Percentiles rank a stretch among this genome's conserved stretches.
These are phyloP conservation scores for Acanthopagrus latus DNA, from an alignment of 2,797 vertebrate species.

Conservation along the genomic window DNA sequence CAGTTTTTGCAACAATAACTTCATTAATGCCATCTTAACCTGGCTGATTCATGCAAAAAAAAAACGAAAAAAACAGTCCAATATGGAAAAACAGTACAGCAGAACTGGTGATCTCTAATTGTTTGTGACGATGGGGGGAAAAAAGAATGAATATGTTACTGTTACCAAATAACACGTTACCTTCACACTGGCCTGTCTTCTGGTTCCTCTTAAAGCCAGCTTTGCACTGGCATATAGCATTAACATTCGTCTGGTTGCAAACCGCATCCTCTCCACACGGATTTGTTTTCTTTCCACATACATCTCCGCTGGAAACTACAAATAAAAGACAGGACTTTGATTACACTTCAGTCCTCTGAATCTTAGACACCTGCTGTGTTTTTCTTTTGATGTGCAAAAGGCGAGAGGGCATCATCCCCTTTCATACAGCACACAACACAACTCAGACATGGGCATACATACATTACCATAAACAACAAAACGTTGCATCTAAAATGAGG, in stretches of 20 bases:
- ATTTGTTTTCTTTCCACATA: slow-evolving; percentile 94
- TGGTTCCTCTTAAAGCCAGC: slow-evolving; percentile 95
- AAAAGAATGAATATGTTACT: background rate
- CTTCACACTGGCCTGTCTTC: slow-evolving; percentile 94
- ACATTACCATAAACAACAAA: slow-evolving; percentile 77
- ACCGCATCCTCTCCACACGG: slow-evolving; percentile 96
- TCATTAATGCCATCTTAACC: background rate
- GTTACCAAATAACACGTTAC: slow-evolving; percentile 76
- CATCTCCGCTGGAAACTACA: slow-evolving; percentile 89
- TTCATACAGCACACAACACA: slow-evolving; percentile 48
- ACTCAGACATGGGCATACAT: slow-evolving; percentile 65
- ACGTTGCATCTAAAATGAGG: slow-evolving; percentile 57
- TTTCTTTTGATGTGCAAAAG: slow-evolving; percentile 75
- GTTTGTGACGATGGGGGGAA: background rate
- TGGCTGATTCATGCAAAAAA: background rate
- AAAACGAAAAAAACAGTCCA: background rate
- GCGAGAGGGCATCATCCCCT: slow-evolving; percentile 55
- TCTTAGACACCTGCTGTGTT: slow-evolving; percentile 68
- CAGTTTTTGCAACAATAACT: background rate
- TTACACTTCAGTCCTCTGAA: slow-evolving; percentile 54
- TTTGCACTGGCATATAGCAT: slow-evolving; percentile 94
- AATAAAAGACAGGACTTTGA: slow-evolving; percentile 75
- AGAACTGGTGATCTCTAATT: too few relatives aligned
- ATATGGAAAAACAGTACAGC: background rate
- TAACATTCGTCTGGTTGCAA: slow-evolving; percentile 94